Evolutionary conservation across 2,113 vertebrate genomes (phyloP), one percentile per base, ranked within the genome.

Genomic region (Hemibagrus wyckioides): DNA sequence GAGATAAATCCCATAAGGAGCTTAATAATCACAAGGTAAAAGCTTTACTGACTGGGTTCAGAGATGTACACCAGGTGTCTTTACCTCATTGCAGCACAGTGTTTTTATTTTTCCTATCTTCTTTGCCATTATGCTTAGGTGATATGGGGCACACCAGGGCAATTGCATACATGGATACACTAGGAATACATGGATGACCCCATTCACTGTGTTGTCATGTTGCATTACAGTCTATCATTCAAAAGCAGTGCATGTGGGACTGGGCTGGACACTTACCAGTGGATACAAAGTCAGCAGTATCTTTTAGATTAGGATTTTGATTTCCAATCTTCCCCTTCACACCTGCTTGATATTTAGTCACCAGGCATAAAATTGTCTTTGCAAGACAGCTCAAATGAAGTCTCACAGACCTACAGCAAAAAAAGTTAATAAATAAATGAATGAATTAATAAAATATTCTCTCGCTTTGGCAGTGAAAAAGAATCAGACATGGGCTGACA

Each of bases 341-440:
- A 77, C 19, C 69, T 56, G 33, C 56, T 88, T 88, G 76, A 82
- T 69, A 85, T 81, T 86, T 86, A 82, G 80, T 63, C 56, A 80
- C 56, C 21, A 61, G n/a, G 21, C 39, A 82, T n/a, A 75, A 48
- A 81, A 63, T 19, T 30, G 5, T 76, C 25, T 52, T 75, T 76
- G 13, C 41, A 81, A 23, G 56, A 59, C 54, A 28, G 33, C 25
- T n/a, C 56, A 6, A 77, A 13, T 39, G 15, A 63, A 23, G 30
- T 30, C 54, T 48, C n/a, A 48, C 5, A 65, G 36, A 25, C 50
- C 33, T 56, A 44, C 41, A 23, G 8, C 19, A 73, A 59, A 11
- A 54, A 77, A 79, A 71, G 23, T 2, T 2, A 23, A 71, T 41
- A 28, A 48, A 28, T 23, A 14, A 28, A 48, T 48, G 0, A 28